Evolutionary conservation across 1,140 invertebrate species (phyloP), one percentile per base, ranked within the genome.

Genomic region (Ostrea denselamellosa): DNA sequence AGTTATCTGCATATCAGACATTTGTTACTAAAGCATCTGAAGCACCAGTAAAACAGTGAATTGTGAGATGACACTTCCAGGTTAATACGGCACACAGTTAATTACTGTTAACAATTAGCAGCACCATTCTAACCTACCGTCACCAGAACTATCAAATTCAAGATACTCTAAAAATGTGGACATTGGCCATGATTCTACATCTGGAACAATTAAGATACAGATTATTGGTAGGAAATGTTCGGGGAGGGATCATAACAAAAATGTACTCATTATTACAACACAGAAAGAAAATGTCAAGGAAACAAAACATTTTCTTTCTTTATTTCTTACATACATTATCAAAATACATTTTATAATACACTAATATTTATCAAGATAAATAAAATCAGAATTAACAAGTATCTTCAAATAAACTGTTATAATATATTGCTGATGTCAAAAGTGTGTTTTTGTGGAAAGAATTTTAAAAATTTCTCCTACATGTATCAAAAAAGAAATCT

Each of bases 91-190:
- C 82, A 53, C 44, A 54, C 82, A 83, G 82, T 53, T 53, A 53
- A 54, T 83, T 44, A 83, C 25, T 52, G 82, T 53, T 83, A 34
- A 53, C n/a, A 22, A n/a, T 53, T 83, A 83, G n/a, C 25, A 83
- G 8, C 10, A 9, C 19, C 82, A 83, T 44, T 53, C 82, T 83
- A 54, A 83, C 82, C 44, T 83, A 83, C 82, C 82, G 52, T 83
- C 82, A 83, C 82, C 82, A 83, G 82, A 83, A 54, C 82, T 83
- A 83, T 83, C 82, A 83, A 83, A 53, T 83, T 83, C 82, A 17
- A 83, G 82, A 54, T 83, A 83, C n/a, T 52, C 82, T 83, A 83
- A 83, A 54, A 83, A 83, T 83, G 82, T 83, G 52, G 82, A 83
- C 82, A 83, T 83, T 17, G 82, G 82, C 82, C 44, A 53, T 17